These are phyloP conservation scores for Branchinecta lynchi DNA, from an alignment of 1,140 invertebrate species.

Conservation along the genomic window DNA sequence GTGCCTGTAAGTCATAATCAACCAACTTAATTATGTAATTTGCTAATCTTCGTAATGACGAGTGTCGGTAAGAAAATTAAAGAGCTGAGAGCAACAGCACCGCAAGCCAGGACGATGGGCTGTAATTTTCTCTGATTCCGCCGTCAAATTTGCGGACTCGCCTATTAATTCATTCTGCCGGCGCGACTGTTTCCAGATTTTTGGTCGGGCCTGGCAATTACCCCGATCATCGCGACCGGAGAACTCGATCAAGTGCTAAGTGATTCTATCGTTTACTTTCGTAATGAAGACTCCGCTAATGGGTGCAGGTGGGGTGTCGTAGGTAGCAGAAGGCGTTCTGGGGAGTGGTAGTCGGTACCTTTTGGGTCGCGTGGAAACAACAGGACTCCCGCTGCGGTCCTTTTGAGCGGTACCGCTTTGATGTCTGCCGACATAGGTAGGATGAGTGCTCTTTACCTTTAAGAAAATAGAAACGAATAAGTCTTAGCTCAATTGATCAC, in stretches of 20 bases:
- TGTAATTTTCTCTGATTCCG: background rate
- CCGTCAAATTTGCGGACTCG: background rate
- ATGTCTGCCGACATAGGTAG: background rate
- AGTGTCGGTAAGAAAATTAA: background rate
- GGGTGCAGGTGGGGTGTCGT: slow-evolving; percentile 1
- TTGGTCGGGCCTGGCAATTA: no score
- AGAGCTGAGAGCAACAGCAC: background rate
- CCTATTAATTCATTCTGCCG: slow-evolving; percentile 1
- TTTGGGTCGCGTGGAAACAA: background rate
- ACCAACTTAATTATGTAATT: background rate
- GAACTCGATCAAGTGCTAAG: no score
- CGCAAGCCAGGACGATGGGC: background rate
- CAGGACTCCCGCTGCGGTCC: background rate
- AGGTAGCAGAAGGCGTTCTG: slow-evolving; percentile 4
- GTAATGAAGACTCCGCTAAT: background rate
- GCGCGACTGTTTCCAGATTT: background rate
- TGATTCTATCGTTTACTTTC: background rate
- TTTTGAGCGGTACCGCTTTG: background rate
- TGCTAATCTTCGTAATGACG: background rate
- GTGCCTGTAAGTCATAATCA: background rate
- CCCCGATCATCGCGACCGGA: no score
- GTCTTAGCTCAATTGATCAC: no score
- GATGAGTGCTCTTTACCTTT: background rate
- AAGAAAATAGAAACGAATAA: no score
- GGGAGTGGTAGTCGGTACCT: background rate